These are phyloP conservation scores for Apis florea DNA, from an alignment of 1,140 invertebrate species.

Conservation along the genomic window DNA sequence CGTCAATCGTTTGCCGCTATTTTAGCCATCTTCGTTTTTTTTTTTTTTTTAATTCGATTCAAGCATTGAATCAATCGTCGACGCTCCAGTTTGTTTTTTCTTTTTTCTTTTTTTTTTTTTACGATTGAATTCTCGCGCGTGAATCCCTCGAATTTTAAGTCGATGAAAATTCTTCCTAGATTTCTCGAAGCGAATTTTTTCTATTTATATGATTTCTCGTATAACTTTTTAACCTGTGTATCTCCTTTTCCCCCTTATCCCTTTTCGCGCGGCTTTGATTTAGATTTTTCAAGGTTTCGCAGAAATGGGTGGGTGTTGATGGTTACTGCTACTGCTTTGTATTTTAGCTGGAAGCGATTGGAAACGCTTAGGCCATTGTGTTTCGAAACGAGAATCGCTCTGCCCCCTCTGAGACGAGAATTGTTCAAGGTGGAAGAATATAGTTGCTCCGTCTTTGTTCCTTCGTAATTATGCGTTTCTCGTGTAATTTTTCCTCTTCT, in stretches of 20 bases:
- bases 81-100: neutral
- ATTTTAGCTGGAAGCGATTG: neutral
- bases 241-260: neutral
- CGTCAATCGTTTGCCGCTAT: neutral
- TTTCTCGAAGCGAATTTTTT: neutral
- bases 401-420: neutral
- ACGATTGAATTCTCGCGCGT: too few species aligned
- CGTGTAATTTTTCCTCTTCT: neutral
- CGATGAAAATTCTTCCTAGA: too few species aligned
- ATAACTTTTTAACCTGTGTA: neutral
- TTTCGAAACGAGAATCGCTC: neutral
- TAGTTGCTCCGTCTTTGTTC: neutral
- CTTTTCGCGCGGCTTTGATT: neutral
- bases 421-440: constrained; percentile 2
- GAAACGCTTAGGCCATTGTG: constrained; percentile 9
- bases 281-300: neutral
- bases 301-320: neutral
- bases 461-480: neutral
- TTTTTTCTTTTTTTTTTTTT: too few species aligned
- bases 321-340: neutral
- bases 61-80: neutral
- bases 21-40: neutral
- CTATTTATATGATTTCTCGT: neutral
- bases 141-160: too few species aligned
- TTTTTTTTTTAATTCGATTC: neutral